Conservation (phyloP, 2,113 vertebrate species). For the Tetrax tetrax region DNA sequence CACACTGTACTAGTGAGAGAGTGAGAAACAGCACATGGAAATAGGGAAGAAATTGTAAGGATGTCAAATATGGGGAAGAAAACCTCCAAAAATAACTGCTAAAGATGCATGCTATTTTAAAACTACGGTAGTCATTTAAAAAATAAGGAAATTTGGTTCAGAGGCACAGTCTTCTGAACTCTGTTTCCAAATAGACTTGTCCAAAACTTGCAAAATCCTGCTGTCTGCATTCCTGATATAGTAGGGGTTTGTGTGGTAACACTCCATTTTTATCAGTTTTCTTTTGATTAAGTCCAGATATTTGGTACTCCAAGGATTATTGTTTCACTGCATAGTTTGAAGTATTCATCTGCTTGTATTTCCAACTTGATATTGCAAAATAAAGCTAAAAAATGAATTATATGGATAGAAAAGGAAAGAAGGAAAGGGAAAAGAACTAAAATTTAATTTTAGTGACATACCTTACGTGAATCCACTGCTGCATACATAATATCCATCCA, state of each 20-base stretch:
- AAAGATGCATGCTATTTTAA: not conserved
- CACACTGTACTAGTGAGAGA: not conserved
- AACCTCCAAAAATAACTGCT: not conserved
- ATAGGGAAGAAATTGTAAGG: not conserved
- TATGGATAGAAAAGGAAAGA: not conserved
- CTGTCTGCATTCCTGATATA: not conserved
- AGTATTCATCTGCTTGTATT: not conserved
- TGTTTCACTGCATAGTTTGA: not conserved
- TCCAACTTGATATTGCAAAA: not conserved
- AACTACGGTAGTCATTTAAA: not conserved
- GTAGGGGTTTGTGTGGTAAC: not conserved
- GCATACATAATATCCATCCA: conserved; percentile 80
- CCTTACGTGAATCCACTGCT: conserved; percentile 73
- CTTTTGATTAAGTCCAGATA: not conserved
- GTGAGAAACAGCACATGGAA: not conserved
- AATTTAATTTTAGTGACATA: conserved; percentile 4
- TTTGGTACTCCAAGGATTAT: not conserved
- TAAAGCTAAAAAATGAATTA: not conserved
- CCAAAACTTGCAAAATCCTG: not conserved
- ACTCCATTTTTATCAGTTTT: not conserved
- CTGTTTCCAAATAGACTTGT: not conserved
- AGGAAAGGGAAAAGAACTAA: not conserved
- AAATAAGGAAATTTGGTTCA: not conserved
- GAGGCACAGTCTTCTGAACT: not conserved
- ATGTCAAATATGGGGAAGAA: not conserved